These are phyloP conservation scores for Urocitellus parryii DNA, from an alignment of 2,113 vertebrate species.

Conservation along the genomic window DNA sequence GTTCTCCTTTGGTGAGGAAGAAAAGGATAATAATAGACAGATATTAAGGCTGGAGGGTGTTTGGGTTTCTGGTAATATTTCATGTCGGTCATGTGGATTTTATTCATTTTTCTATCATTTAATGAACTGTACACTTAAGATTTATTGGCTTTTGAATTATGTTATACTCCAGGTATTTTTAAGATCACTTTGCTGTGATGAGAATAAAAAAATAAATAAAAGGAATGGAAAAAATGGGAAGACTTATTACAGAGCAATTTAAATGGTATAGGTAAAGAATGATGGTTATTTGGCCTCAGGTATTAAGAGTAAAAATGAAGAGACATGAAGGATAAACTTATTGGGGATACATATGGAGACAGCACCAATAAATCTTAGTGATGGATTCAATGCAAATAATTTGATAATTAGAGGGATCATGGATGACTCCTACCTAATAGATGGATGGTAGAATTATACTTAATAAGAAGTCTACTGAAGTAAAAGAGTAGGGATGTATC, in stretches of 20 bases:
- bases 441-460: neutral
- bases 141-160: neutral
- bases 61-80: neutral
- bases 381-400: neutral
- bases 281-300: neutral
- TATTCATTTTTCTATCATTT: neutral
- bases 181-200: neutral
- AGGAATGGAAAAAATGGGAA: neutral
- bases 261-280: neutral
- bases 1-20: neutral
- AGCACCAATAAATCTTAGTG: neutral
- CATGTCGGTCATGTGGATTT: neutral
- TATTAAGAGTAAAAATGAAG: neutral
- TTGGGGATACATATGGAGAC: neutral
- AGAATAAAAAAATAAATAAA: neutral
- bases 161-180: neutral
- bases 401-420: neutral
- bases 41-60: neutral
- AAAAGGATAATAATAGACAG: neutral
- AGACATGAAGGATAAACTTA: neutral
- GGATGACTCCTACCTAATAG: neutral
- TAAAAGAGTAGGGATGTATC: neutral
- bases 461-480: neutral
- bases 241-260: neutral
- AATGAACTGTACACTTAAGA: neutral